phyloP scores from a whole-genome alignment of 2,888 invertebrate genomes.

The Bimastos eiseni region DNA sequence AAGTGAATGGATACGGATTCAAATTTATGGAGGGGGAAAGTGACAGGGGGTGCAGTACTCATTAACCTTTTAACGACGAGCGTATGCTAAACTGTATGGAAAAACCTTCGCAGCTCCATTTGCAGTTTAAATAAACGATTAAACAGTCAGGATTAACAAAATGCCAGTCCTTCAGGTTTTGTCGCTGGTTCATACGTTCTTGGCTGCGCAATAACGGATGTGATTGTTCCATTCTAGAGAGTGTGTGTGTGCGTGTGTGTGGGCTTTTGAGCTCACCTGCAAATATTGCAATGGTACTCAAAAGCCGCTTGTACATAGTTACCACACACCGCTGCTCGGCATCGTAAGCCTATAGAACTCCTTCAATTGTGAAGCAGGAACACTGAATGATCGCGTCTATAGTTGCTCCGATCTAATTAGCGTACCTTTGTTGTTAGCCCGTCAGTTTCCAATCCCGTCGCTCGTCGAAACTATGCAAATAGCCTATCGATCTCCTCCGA shows the following conservation, averaged over 20 bases:
- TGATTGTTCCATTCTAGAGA: neutral
- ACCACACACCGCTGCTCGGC: neutral
- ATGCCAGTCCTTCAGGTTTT: neutral
- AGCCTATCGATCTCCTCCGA: neutral
- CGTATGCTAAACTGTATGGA: too few relatives aligned
- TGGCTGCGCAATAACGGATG: neutral
- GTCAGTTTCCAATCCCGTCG: neutral
- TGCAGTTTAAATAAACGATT: too few relatives aligned
- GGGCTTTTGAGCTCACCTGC: neutral
- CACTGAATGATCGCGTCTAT: neutral
- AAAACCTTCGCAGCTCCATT: too few relatives aligned
- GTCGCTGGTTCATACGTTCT: neutral
- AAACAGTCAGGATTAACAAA: neutral
- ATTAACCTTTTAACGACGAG: too few relatives aligned
- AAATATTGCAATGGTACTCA: neutral
- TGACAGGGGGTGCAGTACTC: too few relatives aligned
- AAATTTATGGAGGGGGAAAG: too few relatives aligned
- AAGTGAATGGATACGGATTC: too few relatives aligned
- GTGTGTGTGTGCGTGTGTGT: neutral
- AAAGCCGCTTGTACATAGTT: neutral
- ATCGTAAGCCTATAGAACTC: neutral
- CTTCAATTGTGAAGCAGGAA: neutral
- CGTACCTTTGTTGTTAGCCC: neutral
- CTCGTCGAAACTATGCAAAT: constrained; percentile 1
- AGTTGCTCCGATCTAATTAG: neutral